A percentile compares a stretch with the other conserved stretches of the same genome.
These are phyloP conservation scores for Epinephelus coioides DNA, from an alignment of 2,797 vertebrate species.

Conservation along the genomic window DNA sequence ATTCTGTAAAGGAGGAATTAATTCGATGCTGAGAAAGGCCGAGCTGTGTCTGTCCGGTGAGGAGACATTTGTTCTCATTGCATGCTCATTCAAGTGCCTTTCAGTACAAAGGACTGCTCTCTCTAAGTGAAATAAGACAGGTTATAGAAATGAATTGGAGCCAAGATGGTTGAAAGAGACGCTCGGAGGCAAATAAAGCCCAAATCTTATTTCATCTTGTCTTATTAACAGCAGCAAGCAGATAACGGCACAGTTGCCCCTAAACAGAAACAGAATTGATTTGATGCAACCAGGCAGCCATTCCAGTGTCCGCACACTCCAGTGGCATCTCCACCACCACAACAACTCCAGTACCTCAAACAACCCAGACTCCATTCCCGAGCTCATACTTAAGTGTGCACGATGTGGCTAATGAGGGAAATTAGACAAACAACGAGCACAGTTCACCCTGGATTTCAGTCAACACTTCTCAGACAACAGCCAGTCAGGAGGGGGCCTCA, in stretches of 20 bases:
- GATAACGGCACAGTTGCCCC: constrained; percentile 42
- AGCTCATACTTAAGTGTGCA: constrained; percentile 35
- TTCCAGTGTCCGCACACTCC: constrained; percentile 49
- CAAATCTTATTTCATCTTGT: constrained; percentile 63
- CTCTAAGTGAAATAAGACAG: constrained; percentile 51
- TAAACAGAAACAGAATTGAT: constrained; percentile 56
- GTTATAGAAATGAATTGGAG: constrained; percentile 54
- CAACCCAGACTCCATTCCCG: constrained; percentile 47
- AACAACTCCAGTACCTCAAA: constrained; percentile 34
- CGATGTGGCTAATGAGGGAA: constrained; percentile 66
- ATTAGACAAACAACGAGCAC: constrained; percentile 66
- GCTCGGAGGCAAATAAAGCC: constrained; percentile 66
- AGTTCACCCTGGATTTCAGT: constrained; percentile 64
- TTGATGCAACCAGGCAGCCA: constrained; percentile 62
- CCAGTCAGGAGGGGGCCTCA: constrained; percentile 25
- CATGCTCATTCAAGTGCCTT: constrained; percentile 46
- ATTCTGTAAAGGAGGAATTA: constrained; percentile 41
- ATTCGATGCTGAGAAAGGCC: constrained; percentile 35
- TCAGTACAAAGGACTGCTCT: constrained; percentile 46
- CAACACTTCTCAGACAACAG: constrained; percentile 63
- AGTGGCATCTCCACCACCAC: constrained; percentile 44
- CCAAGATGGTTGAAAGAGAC: constrained; percentile 60
- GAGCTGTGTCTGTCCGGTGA: constrained; percentile 8
- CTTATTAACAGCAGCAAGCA: constrained; percentile 62
- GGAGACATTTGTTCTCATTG: constrained; percentile 53